Conservation (phyloP, 2,113 vertebrate genomes). For the Oreochromis spilurus region DNA sequence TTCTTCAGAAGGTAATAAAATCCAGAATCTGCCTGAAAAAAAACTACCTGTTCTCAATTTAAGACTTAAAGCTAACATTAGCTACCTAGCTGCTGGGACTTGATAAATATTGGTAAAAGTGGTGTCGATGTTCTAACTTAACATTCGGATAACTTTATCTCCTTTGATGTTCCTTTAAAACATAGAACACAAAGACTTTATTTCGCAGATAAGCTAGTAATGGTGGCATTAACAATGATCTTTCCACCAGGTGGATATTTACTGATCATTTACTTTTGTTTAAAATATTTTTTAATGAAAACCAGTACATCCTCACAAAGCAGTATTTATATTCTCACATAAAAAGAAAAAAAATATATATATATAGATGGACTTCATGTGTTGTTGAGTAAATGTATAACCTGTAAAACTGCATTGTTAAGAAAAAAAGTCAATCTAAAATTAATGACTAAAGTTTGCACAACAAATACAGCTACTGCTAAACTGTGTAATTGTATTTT, state of each 20-base stretch:
- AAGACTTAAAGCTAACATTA: background rate
- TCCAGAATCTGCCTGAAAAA: background rate
- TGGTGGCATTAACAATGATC: background rate
- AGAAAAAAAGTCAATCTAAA: background rate
- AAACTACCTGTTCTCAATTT: background rate
- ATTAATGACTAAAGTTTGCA: conserved; percentile 7
- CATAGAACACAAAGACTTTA: background rate
- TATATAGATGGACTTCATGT: background rate
- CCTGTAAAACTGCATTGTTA: background rate
- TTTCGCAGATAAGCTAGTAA: background rate
- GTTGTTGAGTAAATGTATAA: background rate
- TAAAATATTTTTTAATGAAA: background rate
- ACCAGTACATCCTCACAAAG: background rate
- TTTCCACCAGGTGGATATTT: background rate
- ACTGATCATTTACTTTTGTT: background rate
- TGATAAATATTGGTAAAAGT: background rate
- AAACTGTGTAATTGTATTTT: background rate
- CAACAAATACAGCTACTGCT: conserved; percentile 20
- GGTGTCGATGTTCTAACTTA: background rate
- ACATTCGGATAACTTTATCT: background rate
- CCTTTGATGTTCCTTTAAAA: background rate
- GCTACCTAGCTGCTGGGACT: background rate
- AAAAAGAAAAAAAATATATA: accelerated
- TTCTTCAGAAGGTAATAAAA: background rate
- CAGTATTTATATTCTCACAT: background rate